Percentiles rank a stretch among this genome's conserved stretches.
phyloP scores from a whole-genome alignment of 2,113 vertebrate genomes.

The Oreochromis spilurus region DNA sequence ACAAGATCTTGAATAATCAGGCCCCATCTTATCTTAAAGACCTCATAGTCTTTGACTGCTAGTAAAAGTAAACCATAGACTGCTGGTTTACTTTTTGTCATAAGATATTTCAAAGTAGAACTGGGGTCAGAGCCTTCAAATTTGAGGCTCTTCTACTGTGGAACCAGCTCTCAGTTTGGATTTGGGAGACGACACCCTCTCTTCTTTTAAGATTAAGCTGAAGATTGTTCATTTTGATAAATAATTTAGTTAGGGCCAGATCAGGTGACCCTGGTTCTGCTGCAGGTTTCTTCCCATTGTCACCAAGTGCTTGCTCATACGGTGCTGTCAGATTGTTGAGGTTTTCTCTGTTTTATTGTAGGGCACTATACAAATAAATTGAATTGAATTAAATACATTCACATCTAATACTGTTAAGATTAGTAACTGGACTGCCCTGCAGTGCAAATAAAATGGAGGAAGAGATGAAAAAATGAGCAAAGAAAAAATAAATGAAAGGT shows the following conservation, averaged over 20 bases:
- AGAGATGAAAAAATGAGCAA: neutral
- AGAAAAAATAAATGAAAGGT: neutral
- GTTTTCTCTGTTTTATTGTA: neutral
- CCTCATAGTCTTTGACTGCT: neutral
- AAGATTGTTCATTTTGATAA: neutral
- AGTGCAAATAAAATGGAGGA: neutral
- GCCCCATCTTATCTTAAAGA: neutral
- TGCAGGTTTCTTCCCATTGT: neutral
- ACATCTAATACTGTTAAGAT: neutral
- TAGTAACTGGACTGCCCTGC: neutral
- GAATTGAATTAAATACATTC: neutral
- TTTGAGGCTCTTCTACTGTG: neutral
- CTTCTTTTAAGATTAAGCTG: neutral
- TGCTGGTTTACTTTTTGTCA: neutral
- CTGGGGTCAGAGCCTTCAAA: neutral
- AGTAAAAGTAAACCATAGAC: neutral
- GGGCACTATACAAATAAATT: neutral
- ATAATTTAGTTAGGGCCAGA: neutral
- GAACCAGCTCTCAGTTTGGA: neutral
- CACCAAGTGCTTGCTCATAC: neutral
- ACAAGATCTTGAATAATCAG: neutral
- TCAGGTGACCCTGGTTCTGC: neutral
- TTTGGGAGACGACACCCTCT: neutral
- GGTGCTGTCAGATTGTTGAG: neutral
- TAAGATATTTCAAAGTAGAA: neutral